phyloP scores from a whole-genome alignment of 1,140 invertebrate species.

The Theocolax elegans region DNA sequence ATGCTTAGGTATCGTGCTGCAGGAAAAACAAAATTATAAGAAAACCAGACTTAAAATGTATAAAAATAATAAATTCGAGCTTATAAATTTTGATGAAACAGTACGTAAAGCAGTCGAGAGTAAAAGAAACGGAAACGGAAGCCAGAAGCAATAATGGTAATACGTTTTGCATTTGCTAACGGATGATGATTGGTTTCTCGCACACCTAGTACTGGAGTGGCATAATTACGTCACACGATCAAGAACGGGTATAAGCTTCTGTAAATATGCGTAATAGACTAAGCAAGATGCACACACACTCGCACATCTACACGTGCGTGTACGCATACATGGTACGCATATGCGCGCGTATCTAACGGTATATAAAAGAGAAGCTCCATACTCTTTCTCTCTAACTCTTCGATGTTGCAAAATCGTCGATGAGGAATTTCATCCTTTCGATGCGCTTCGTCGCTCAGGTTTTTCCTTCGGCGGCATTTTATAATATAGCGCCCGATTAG shows the following conservation, averaged over 20 bases:
- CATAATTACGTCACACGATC: conserved; percentile 28
- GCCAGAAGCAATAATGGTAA: neutral
- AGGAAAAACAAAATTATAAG: too few species aligned
- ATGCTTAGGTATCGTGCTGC: too few species aligned
- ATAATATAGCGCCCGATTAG: neutral
- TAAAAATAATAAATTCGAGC: too few species aligned
- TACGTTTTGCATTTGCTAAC: neutral
- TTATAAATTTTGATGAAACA: too few species aligned
- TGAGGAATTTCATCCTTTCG: conserved; percentile 28
- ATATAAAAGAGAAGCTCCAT: too few species aligned
- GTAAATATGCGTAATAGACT: conserved; percentile 12
- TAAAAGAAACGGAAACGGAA: conserved; percentile 18
- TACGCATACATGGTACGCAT: neutral
- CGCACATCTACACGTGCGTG: neutral
- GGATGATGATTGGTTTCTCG: conserved; percentile 23
- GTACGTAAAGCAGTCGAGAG: too few species aligned
- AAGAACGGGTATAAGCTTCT: too few species aligned
- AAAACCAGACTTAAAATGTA: too few species aligned
- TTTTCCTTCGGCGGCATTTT: neutral
- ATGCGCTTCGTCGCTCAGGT: neutral
- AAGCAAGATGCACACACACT: neutral
- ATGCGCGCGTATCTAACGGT: conserved; percentile 9
- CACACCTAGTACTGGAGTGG: neutral
- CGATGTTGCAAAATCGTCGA: conserved; percentile 25
- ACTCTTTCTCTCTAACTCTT: too few species aligned